Evolutionary conservation across 1,140 invertebrate genomes (phyloP).

Genomic region (Geopemphigus sp.): DNA sequence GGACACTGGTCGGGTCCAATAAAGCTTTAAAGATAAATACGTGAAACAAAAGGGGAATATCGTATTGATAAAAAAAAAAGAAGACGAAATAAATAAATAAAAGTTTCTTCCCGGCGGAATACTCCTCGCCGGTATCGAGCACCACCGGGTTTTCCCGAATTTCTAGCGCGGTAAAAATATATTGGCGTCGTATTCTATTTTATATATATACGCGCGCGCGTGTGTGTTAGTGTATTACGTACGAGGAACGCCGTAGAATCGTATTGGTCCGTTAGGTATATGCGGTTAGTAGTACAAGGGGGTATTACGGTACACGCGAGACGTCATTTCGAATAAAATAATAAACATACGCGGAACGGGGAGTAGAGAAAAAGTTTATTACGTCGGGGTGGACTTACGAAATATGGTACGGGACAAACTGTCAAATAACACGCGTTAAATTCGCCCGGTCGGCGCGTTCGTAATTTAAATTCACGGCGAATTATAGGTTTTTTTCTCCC

Average conservation of each 20-base stretch:
- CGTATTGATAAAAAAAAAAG: too few relatives aligned
- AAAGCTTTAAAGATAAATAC: neutral
- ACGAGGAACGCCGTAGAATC: neutral
- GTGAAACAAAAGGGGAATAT: neutral
- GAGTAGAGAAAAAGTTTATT: too few relatives aligned
- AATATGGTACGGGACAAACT: too few relatives aligned
- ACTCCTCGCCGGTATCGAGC: neutral
- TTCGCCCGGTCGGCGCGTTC: too few relatives aligned
- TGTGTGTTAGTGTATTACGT: neutral
- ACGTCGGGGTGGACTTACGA: too few relatives aligned
- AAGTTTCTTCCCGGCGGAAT: neutral
- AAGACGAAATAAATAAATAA: neutral
- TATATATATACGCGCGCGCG: neutral
- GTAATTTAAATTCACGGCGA: too few relatives aligned
- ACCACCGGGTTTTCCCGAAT: neutral
- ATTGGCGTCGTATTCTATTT: neutral
- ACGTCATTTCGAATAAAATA: constrained; percentile 9
- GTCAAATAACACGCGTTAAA: too few relatives aligned
- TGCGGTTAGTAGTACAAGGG: neutral
- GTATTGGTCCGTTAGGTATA: neutral
- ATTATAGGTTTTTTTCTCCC: too few relatives aligned
- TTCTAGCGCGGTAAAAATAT: neutral
- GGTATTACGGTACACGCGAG: neutral
- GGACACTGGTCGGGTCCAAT: too few relatives aligned
- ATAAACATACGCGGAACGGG: neutral